These are phyloP conservation scores for Resseliella maxima DNA, from an alignment of 2,888 invertebrate species.

Conservation along the genomic window DNA sequence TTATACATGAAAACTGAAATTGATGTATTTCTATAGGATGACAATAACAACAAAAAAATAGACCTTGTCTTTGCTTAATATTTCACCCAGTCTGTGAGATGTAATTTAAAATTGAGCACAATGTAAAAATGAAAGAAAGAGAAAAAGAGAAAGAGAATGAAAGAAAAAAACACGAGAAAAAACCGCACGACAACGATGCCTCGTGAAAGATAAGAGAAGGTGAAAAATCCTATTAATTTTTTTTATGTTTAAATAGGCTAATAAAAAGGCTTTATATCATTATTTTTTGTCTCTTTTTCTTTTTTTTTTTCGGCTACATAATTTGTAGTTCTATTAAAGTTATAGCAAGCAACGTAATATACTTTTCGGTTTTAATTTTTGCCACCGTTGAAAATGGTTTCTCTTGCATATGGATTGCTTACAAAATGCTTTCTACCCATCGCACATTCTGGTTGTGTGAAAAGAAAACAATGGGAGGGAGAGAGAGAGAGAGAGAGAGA, in stretches of 20 bases:
- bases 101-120: not conserved
- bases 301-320: not conserved
- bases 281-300: not conserved
- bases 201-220: slow-evolving; percentile 26
- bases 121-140: not conserved
- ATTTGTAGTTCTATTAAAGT: not conserved
- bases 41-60: not conserved
- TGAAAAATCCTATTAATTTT: slow-evolving; percentile 45
- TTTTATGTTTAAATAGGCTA: slow-evolving; percentile 34
- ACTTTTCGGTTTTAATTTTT: not conserved
- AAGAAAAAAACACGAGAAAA: not conserved
- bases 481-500: no score
- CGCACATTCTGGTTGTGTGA: not conserved
- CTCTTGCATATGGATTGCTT: not conserved
- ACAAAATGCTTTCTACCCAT: not conserved
- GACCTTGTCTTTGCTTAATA: slow-evolving; percentile 10
- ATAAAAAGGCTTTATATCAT: slow-evolving; percentile 52
- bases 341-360: not conserved
- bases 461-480: not conserved
- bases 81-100: slow-evolving; percentile 22
- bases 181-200: no score
- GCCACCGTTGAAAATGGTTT: not conserved
- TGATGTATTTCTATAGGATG: not conserved
- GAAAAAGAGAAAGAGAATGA: not conserved
- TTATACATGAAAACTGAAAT: not conserved